Conservation (phyloP, 2,797 vertebrate genomes). For the Sternotherus odoratus region DNA sequence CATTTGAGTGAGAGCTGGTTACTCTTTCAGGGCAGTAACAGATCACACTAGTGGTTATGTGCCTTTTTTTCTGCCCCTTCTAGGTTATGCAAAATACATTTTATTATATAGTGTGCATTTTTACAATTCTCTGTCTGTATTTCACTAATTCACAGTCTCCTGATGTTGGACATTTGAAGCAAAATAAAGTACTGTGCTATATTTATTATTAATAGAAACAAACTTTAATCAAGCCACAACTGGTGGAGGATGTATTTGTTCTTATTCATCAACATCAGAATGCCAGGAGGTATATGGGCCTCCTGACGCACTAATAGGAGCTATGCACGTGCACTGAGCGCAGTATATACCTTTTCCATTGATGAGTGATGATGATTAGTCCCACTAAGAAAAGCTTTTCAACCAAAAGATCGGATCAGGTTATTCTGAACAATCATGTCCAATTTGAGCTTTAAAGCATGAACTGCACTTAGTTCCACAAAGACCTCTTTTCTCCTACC, state of each 20-base stretch:
- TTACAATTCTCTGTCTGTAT: not conserved
- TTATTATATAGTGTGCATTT: not conserved
- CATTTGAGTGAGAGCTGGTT: not conserved
- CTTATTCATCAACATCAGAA: not conserved
- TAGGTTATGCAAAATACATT: not conserved
- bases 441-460: constrained; percentile 36
- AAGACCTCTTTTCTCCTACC: constrained; percentile 13
- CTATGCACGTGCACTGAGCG: fast-evolving
- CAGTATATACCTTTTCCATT: not conserved
- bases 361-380: not conserved
- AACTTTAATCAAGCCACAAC: constrained; percentile 31
- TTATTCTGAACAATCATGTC: constrained; percentile 24
- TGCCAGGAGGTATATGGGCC: not conserved
- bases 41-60: not conserved
- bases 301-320: not conserved
- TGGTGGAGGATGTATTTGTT: not conserved
- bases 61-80: not conserved
- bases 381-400: not conserved
- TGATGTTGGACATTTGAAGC: not conserved
- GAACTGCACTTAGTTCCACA: constrained; percentile 40
- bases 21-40: not conserved
- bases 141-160: not conserved
- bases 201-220: constrained; percentile 2
- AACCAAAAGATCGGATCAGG: not conserved
- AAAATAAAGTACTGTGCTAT: not conserved